Percentiles rank a stretch among this genome's conserved stretches.
These are phyloP conservation scores for Chaetura pelagica DNA, from an alignment of 2,113 vertebrate genomes.

Conservation along the genomic window DNA sequence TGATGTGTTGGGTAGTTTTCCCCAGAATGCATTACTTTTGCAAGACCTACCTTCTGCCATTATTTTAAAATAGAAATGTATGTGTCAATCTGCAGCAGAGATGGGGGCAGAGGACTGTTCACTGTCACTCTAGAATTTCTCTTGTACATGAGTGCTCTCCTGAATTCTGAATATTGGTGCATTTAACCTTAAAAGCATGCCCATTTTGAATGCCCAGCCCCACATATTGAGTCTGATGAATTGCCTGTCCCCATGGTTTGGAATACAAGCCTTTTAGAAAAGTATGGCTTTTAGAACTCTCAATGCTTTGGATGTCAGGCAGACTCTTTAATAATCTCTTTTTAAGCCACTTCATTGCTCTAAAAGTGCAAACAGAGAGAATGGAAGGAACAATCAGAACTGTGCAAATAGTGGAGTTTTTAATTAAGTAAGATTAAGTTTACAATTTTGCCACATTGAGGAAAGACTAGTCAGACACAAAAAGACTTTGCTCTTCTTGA, in stretches of 20 bases:
- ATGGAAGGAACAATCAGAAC: background rate
- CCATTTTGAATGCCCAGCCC: background rate
- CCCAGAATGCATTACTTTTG: background rate
- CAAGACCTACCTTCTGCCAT: background rate
- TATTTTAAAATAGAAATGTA: background rate
- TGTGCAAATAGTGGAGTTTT: slow-evolving; percentile 31
- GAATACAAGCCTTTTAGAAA: background rate
- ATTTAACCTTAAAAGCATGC: background rate
- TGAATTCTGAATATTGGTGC: background rate
- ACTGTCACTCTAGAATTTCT: background rate
- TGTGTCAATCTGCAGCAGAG: background rate
- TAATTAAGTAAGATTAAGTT: slow-evolving; percentile 30
- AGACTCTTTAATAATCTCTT: background rate
- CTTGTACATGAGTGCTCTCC: background rate
- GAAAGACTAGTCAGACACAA: background rate
- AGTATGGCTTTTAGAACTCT: background rate
- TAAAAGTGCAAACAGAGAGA: slow-evolving; percentile 9
- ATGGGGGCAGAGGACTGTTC: fast-evolving
- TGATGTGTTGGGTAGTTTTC: background rate
- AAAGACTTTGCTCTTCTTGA: background rate
- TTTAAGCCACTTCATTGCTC: background rate
- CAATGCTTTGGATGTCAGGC: background rate
- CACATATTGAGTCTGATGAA: fast-evolving
- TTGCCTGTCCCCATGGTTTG: fast-evolving
- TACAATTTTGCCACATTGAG: background rate